Base-by-base conservation (phyloP, 2,888 invertebrate genomes). In the Griposia aprilina region DNA sequence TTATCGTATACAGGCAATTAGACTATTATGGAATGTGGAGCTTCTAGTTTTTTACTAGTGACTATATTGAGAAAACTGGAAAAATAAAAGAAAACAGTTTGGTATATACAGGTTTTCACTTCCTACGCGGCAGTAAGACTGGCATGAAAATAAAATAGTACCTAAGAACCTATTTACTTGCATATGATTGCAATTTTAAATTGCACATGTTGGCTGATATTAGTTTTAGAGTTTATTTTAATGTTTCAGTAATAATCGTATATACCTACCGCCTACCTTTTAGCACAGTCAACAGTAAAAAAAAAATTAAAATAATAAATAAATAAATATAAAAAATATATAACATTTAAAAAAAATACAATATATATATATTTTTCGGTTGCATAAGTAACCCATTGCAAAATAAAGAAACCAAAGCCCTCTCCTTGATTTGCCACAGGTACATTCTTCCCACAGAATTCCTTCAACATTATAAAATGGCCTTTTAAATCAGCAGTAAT, bases 401-500 rank as follows among this genome's bases (percentile, higher is more conserved):
- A 2, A 65, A 11, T 23, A 1, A 48, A 78, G 20, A 2, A 50
- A 50, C 15, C 5, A 7, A 57, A 36, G 41, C 17, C 48, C n/a
- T 63, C 15, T 41, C n/a, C 48, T 57, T 50, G 23, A 15, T 30
- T 36, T 23, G 5, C 17, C 23, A 23, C 50, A 48, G 60, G n/a
- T 52, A 50, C n/a, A 41, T 69, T 69, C 74, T 30, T 65, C 36
- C 23, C 41, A 50, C 20, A 81, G 30, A 65, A 75, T 48, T 48
- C 59, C 63, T 67, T 10, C n/a, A 74, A 48, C 65, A 45, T 60
- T 77, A 80, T 62, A 77, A 68, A 79, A 65, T 82, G 68, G 76
- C 76, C 71, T 76, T 86, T 75, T 86, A 83, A 71, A 85, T 87
- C 82, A 83, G 65, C 78, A 76, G 77, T 77, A 82, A 82, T 84